phyloP scores from a whole-genome alignment of 2,113 vertebrate genomes.

The Myrmophylax atrothorax region DNA sequence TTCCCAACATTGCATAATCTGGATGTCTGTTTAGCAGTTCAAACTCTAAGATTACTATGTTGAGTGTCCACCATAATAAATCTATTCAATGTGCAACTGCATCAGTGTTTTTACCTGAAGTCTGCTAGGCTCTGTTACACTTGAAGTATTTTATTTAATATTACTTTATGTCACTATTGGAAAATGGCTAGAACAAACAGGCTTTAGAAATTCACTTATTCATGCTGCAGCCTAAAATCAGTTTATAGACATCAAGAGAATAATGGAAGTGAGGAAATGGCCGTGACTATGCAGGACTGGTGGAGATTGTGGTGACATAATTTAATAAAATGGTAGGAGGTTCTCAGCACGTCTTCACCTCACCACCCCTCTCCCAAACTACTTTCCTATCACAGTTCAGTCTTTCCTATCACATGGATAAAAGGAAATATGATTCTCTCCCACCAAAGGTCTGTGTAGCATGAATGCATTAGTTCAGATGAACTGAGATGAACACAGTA shows the following conservation, averaged over 20 bases:
- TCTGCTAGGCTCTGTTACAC: neutral
- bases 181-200: neutral
- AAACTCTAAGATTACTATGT: neutral
- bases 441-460: neutral
- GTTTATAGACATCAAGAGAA: neutral
- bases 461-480: neutral
- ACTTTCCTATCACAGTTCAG: neutral
- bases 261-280: neutral
- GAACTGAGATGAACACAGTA: neutral
- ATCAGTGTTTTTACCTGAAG: neutral
- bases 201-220: neutral
- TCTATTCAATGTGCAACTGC: neutral
- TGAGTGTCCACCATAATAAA: neutral
- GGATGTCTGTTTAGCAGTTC: neutral
- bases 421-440: fast-evolving
- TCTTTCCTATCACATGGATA: neutral
- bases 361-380: neutral
- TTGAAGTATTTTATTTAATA: neutral
- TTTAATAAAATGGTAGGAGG: neutral
- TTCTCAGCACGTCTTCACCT: neutral
- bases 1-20: neutral
- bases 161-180: neutral
- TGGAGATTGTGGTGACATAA: fast-evolving
- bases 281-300: neutral
- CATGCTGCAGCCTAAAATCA: neutral